Evolutionary conservation across 2,797 vertebrate genomes (phyloP).

Genomic region (Loriculus beryllinus): DNA sequence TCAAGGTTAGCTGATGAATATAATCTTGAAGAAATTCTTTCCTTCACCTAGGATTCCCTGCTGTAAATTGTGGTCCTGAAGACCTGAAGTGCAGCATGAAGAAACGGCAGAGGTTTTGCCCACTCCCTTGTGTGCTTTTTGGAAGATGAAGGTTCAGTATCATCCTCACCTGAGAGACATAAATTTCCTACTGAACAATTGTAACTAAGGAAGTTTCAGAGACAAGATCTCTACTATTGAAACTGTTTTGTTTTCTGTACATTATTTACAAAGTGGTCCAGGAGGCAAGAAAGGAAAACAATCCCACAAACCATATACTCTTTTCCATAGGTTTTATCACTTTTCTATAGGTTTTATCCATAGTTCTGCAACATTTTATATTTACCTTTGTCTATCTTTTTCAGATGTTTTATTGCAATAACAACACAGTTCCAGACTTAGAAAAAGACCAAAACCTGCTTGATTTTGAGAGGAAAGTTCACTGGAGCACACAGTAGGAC

Average conservation of each 20-base stretch:
- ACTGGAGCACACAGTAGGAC: background rate
- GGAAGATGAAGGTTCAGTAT: background rate
- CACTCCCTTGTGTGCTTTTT: background rate
- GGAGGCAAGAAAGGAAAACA: background rate
- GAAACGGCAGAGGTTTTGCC: background rate
- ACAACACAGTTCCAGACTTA: background rate
- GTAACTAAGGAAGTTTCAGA: background rate
- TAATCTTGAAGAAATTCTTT: background rate
- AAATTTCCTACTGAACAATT: background rate
- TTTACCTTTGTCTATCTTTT: background rate
- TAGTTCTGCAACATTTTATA: background rate
- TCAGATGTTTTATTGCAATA: background rate
- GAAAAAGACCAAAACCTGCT: background rate
- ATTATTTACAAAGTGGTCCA: background rate
- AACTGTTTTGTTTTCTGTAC: background rate
- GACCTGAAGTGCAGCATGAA: rapidly evolving
- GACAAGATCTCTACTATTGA: background rate
- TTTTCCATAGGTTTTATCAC: background rate
- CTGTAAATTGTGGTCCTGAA: background rate
- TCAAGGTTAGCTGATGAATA: background rate
- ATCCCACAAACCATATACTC: background rate
- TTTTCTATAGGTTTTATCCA: background rate
- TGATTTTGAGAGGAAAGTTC: background rate
- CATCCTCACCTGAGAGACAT: background rate
- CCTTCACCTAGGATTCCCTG: background rate